Base-by-base conservation (phyloP, 2,888 invertebrate genomes). In the Graphium colonna region DNA sequence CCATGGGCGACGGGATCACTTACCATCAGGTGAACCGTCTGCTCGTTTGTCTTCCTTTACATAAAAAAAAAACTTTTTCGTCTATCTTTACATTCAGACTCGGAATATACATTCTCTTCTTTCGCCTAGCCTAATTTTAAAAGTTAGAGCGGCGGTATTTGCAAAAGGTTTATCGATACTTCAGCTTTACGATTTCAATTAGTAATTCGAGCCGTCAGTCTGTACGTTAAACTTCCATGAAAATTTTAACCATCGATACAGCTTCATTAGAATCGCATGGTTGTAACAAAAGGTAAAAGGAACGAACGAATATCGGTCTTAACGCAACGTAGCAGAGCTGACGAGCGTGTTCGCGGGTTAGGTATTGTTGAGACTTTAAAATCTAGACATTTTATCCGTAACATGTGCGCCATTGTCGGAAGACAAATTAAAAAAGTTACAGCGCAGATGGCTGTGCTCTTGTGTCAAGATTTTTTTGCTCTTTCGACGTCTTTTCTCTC, bases 341-440 rank as follows among this genome's bases (percentile, higher is more conserved):
- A 38, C 12, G 26, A 10, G 12, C 4, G n/a, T 1, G n/a, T 10
- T 2, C 31, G 8, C 12, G 36, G 26, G 33, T 15, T 8, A 41
- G 39, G 41, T 28, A 36, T 33, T 44, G 44, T 28, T 31, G 41
- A 33, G 41, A 52, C 47, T 47, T 52, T 47, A 21, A 52, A 52
- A 47, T 52, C 47, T 52, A 52, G 52, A 52, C 52, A 38, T 52
- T 53, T 43, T 15, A 18, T 28, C 9, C 52, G 43, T 53, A 48
- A 39, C 52, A 48, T 43, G 52, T 53, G 43, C 48, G 47, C 52
- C 26, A 42, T 52, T 47, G 47, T 47, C 40, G 41, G 42, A 48
- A 53, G 48, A 53, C 43, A 53, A 48, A 53, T 53, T 53, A 53
- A 53, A 53, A 53, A 53, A 53, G 48, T 53, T 53, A 38, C 52